Base-by-base conservation (phyloP, 1,140 invertebrate genomes). In the Gryon sp. region DNA sequence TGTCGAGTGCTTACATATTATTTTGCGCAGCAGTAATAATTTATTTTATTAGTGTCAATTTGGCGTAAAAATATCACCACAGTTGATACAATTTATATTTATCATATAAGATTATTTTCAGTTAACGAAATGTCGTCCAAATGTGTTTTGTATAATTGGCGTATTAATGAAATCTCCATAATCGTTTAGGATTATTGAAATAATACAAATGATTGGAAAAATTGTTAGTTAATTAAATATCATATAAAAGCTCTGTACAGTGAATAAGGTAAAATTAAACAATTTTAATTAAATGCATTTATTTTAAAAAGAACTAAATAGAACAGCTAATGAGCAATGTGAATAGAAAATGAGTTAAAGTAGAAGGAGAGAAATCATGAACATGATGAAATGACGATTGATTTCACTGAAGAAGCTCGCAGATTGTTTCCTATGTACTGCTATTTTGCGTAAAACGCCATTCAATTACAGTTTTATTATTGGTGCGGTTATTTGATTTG, bases 391-490 rank as follows among this genome's bases (percentile, higher is more conserved):
- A 28, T 28, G 43, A 46, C 43, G 28, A 16, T 20, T 28, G 43
- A n/a, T n/a, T 15, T 15, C 7, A 22, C 14, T 28, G 14, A 16
- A 28, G 8, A 32, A 30, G 30, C 19, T 19, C 26, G 32, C 16
- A 5, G 28, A 32, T 24, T 6, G 45, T 48, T 32, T 30, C 18
- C 2, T 26, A 14, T 48, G 28, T 52, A 30, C 22, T 14, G 28
- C 7, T 9, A 16, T 30, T 28, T 36, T 30, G 11, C 19, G 32
- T 24, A 24, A n/a, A 52, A 36, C 19, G 48, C 18, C 32, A 22
- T 52, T 36, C 32, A 36, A 52, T 50, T 32, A 19, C 46, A 50
- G 1, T 50, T 50, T 50, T 50, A 50, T 50, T 50, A 50, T 50
- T 50, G 18, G 34, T 18, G 26, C 15, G 18, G 28, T 50, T 50